A percentile compares a stretch with the other conserved stretches of the same genome.
phyloP scores from a whole-genome alignment of 1,140 invertebrate genomes.

The Magallana ariakensis region DNA sequence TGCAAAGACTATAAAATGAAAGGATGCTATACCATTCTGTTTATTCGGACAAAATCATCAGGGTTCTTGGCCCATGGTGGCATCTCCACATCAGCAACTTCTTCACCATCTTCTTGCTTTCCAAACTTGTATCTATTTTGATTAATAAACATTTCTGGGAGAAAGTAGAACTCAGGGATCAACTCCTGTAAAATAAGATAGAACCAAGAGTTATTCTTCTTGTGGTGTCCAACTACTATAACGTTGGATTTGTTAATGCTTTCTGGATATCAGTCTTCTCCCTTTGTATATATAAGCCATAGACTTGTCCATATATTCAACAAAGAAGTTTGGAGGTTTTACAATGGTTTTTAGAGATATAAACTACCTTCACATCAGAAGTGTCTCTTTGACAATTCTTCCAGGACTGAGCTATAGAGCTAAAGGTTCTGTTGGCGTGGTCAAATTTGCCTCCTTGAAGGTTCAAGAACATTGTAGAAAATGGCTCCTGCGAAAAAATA shows the following conservation, averaged over 20 bases:
- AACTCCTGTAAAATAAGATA: slow-evolving; percentile 87
- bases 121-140: slow-evolving; percentile 92
- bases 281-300: no score
- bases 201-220: slow-evolving; percentile 12
- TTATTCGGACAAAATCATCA: slow-evolving; percentile 98
- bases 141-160: slow-evolving; percentile 99
- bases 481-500: slow-evolving; percentile 89
- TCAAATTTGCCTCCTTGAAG: slow-evolving; percentile 99
- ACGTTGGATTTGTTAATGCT: no score
- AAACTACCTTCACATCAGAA: slow-evolving; percentile 95
- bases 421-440: slow-evolving; percentile 97
- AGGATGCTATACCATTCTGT: slow-evolving; percentile 89
- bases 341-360: no score
- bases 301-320: slow-evolving; percentile 18
- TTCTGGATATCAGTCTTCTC: no score
- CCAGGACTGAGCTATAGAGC: slow-evolving; percentile 95
- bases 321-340: no score
- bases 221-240: not conserved
- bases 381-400: slow-evolving; percentile 99
- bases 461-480: slow-evolving; percentile 98
- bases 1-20: not conserved
- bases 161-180: slow-evolving; percentile 98
- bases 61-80: slow-evolving; percentile 98
- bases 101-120: slow-evolving; percentile 89
- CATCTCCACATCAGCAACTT: slow-evolving; percentile 92